phyloP scores from a whole-genome alignment of 2,797 vertebrate genomes.

The Sandelia bainsii region DNA sequence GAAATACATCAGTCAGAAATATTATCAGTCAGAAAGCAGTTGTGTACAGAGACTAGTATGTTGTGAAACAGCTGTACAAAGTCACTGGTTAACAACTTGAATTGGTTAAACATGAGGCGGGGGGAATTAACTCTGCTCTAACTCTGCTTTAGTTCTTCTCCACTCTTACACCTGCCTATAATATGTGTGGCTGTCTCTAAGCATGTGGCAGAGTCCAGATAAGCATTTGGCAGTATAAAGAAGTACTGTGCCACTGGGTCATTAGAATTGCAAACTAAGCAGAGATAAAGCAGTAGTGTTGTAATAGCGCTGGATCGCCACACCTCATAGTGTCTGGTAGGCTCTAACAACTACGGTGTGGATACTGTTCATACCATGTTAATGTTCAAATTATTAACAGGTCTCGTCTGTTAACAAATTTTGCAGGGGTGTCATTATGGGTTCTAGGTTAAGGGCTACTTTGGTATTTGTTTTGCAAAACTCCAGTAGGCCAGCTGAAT shows the following conservation, averaged over 20 bases:
- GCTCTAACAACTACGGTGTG: background rate
- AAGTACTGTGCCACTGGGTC: constrained; percentile 37
- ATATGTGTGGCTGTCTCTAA: constrained; percentile 28
- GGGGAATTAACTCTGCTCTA: background rate
- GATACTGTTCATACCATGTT: background rate
- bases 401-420: background rate
- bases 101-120: background rate
- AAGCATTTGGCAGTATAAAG: constrained; percentile 56
- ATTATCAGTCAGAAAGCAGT: background rate
- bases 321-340: background rate
- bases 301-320: background rate
- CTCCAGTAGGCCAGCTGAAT: constrained; percentile 17
- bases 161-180: background rate
- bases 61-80: background rate
- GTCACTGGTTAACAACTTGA: background rate
- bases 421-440: background rate
- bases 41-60: background rate
- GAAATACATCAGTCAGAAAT: too few relatives aligned
- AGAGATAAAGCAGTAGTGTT: constrained; percentile 32
- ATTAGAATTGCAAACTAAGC: constrained; percentile 72
- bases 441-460: background rate
- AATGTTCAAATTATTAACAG: constrained; percentile 9
- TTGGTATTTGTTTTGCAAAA: constrained; percentile 1
- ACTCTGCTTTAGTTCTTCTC: background rate
- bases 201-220: constrained; percentile 40